A percentile compares a stretch with the other conserved stretches of the same genome.
Conservation (phyloP, 2,113 vertebrate genomes). For the Okapia johnstoni region DNA sequence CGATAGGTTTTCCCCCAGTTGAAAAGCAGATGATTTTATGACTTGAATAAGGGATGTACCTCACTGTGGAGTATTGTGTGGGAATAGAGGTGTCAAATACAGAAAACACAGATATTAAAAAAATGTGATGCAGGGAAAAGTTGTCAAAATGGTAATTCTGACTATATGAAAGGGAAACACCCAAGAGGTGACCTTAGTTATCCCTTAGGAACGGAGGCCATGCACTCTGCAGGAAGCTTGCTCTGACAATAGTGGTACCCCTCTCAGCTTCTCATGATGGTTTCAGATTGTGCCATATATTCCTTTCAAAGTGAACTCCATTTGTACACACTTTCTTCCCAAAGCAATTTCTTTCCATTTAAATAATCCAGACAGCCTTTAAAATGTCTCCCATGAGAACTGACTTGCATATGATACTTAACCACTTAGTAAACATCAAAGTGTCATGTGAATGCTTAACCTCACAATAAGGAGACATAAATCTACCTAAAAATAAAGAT, state of each 20-base stretch:
- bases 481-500: constrained; percentile 39
- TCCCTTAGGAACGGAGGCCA: background rate
- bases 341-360: constrained; percentile 35
- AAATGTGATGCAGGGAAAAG: background rate
- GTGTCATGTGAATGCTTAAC: constrained; percentile 33
- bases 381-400: constrained; percentile 37
- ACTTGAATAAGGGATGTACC: background rate
- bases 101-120: constrained; percentile 1
- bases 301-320: constrained; percentile 10
- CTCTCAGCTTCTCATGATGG: background rate
- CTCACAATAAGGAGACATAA: constrained; percentile 14
- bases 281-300: constrained; percentile 9
- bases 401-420: constrained; percentile 44
- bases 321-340: background rate
- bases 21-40: constrained; percentile 38
- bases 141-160: background rate
- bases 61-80: background rate
- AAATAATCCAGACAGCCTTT: constrained; percentile 44
- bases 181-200: background rate
- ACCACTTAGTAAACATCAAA: constrained; percentile 57
- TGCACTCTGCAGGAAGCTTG: background rate
- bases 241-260: background rate
- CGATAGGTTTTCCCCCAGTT: background rate
- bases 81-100: constrained; percentile 27
- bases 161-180: constrained; percentile 24